These are phyloP conservation scores for Dicyrtomina minuta DNA, from an alignment of 2,888 invertebrate genomes.

Conservation along the genomic window DNA sequence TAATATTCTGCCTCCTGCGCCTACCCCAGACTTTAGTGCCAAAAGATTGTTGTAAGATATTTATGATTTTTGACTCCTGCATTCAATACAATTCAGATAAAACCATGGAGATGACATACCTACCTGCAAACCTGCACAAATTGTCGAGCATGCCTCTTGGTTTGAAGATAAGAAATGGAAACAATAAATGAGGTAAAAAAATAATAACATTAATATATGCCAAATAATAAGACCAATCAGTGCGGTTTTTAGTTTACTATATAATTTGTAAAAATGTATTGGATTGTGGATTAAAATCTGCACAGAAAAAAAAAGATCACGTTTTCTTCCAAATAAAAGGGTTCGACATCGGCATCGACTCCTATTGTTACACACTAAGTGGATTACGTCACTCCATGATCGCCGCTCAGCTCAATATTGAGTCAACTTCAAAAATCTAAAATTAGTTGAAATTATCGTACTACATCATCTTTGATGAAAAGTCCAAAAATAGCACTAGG, in stretches of 20 bases:
- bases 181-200: too few relatives aligned
- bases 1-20: too few relatives aligned
- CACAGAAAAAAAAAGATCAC: not conserved
- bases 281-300: not conserved
- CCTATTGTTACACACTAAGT: not conserved
- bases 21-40: too few relatives aligned
- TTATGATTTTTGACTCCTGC: too few relatives aligned
- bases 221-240: not conserved
- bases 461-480: conserved; percentile 13
- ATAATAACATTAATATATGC: not conserved
- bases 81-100: too few relatives aligned
- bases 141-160: not conserved
- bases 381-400: too few relatives aligned
- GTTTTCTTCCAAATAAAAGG: not conserved
- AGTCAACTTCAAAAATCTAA: not conserved
- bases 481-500: too few relatives aligned
- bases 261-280: not conserved
- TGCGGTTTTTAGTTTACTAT: not conserved
- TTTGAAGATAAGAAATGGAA: not conserved
- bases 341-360: not conserved
- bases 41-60: too few relatives aligned
- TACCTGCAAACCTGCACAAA: too few relatives aligned
- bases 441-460: conserved; percentile 13
- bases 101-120: too few relatives aligned
- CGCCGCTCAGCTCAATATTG: conserved; percentile 1